A percentile compares a stretch with the other conserved stretches of the same genome.
These are phyloP conservation scores for Chlorops oryzae DNA, from an alignment of 1,140 invertebrate species.

Conservation along the genomic window DNA sequence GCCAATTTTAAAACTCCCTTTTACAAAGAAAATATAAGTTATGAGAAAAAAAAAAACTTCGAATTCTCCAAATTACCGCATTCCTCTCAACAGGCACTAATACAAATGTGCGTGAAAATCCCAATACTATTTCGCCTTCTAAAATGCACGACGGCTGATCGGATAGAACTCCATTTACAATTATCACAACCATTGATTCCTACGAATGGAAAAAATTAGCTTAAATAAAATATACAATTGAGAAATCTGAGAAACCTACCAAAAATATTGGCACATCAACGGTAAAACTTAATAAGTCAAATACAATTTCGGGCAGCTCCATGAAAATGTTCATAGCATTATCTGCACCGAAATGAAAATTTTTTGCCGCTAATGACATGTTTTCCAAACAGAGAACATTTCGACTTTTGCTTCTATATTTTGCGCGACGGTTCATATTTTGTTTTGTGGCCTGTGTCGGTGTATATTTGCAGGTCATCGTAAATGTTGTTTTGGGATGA, in stretches of 20 bases:
- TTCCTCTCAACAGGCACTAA: constrained; percentile 8
- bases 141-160: constrained; percentile 13
- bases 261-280: constrained; percentile 27
- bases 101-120: constrained; percentile 15
- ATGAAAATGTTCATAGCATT: constrained; percentile 30
- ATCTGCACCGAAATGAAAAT: constrained; percentile 3
- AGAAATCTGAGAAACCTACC: too few relatives aligned
- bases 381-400: constrained; percentile 16
- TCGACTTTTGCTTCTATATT: constrained; percentile 23
- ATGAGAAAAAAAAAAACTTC: background rate
- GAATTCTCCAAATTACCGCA: background rate
- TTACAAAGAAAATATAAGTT: background rate
- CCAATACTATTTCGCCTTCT: constrained; percentile 15
- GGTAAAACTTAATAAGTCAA: constrained; percentile 32
- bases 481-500: constrained; percentile 24
- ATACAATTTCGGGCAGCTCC: constrained; percentile 24
- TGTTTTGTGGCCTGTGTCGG: constrained; percentile 9
- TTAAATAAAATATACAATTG: background rate
- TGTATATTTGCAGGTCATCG: constrained; percentile 28
- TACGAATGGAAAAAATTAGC: constrained; percentile 9
- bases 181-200: constrained; percentile 14
- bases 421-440: constrained; percentile 22
- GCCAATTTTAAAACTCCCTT: constrained; percentile 10
- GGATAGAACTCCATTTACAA: constrained; percentile 10
- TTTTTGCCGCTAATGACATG: background rate